Evolutionary conservation across 2,113 vertebrate genomes (phyloP).

Genomic region (Mustela lutreola): DNA sequence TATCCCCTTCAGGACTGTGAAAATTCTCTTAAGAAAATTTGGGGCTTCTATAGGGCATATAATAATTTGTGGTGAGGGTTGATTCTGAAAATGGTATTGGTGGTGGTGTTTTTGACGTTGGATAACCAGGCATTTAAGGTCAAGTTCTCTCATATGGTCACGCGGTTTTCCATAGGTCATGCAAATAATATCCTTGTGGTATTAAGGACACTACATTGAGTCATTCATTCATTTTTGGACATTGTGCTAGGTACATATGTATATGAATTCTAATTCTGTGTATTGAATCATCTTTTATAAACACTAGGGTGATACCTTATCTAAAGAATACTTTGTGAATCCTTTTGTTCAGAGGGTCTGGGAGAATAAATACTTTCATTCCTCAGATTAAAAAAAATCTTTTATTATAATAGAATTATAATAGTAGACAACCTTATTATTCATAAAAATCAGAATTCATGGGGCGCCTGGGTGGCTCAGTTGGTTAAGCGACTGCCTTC

Average conservation of each 20-base stretch:
- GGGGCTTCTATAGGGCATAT: background rate
- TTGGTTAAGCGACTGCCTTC: no score
- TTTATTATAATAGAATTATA: background rate
- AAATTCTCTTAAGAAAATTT: background rate
- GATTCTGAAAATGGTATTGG: background rate
- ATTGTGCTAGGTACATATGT: background rate
- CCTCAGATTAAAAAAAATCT: background rate
- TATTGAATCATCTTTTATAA: conserved; percentile 25
- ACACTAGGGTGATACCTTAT: background rate
- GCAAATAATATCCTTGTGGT: background rate
- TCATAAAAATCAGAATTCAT: conserved; percentile 21
- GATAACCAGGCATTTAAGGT: background rate
- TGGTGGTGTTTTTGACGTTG: background rate
- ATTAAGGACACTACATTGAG: background rate
- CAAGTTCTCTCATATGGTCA: background rate
- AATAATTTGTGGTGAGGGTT: background rate
- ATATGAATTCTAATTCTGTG: conserved; percentile 37
- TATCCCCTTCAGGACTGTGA: background rate
- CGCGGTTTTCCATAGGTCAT: background rate
- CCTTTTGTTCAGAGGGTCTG: background rate
- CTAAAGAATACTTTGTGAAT: conserved; percentile 38
- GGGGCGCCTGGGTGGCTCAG: no score
- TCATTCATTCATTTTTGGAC: background rate
- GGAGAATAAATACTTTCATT: background rate
- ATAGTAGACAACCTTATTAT: background rate